Evolutionary conservation across 2,113 vertebrate species (phyloP).

Genomic region (Chinchilla lanigera): DNA sequence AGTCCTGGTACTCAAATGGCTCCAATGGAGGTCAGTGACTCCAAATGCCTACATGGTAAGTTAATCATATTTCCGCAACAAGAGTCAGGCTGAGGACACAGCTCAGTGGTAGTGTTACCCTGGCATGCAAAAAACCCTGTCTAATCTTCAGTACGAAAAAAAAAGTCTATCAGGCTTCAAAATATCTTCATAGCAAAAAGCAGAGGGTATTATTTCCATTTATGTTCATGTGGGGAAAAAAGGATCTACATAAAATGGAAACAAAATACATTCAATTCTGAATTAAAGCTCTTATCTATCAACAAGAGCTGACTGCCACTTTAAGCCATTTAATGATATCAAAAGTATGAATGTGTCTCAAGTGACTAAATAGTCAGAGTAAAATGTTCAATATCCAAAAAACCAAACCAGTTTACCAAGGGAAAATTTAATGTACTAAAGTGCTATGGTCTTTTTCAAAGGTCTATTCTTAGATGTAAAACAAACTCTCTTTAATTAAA

Average conservation of each 20-base stretch:
- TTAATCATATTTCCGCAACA: not conserved
- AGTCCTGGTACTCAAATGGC: not conserved
- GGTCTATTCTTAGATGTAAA: conserved; percentile 73
- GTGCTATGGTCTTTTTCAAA: conserved; percentile 57
- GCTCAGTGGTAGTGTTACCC: not conserved
- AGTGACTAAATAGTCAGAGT: conserved; percentile 15
- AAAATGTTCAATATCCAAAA: conserved; percentile 11
- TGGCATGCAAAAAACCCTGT: not conserved
- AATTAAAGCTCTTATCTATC: conserved; percentile 37
- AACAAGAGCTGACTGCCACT: not conserved
- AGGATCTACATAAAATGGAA: not conserved
- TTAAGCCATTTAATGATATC: conserved; percentile 23
- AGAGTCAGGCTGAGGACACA: not conserved
- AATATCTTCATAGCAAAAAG: conserved; percentile 16
- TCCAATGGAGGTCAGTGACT: not conserved
- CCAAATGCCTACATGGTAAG: not conserved
- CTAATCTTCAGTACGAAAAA: not conserved
- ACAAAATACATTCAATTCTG: not conserved
- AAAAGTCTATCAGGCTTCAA: not conserved
- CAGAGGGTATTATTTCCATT: not conserved
- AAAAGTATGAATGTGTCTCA: conserved; percentile 51
- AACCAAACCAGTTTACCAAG: conserved; percentile 57
- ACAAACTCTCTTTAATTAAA: conserved; percentile 78
- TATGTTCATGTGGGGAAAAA: not conserved
- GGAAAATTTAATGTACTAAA: conserved; percentile 49